Evolutionary conservation across 1,140 invertebrate genomes (phyloP), one percentile per base, ranked within the genome.

Genomic region (Planococcus citri): DNA sequence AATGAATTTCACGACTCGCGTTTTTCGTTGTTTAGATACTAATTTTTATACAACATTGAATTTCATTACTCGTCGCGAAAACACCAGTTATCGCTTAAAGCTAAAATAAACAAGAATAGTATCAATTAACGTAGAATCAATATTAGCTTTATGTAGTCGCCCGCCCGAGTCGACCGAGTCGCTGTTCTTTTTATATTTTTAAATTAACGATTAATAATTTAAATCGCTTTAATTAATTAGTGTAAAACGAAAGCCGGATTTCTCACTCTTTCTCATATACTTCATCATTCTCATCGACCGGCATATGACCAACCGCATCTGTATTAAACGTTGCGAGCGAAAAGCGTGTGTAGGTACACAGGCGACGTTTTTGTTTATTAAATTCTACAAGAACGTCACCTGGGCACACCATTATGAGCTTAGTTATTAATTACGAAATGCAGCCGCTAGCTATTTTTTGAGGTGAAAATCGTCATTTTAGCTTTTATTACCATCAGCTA

Each of bases 311-410:
- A n/a, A n/a, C n/a, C n/a, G 33, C 33, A 14, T 37, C 14, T 37
- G 33, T 37, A 37, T 37, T 37, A 37, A 37, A 37, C 33, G 33
- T n/a, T 60, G 57, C 6, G n/a, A 60, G 4, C 8, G 57, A 60
- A 60, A 60, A 20, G n/a, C n/a, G n/a, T n/a, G n/a, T n/a, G n/a
- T n/a, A n/a, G n/a, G n/a, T n/a, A n/a, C 20, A 60, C 6, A 20
- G 17, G 57, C 17, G 57, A 6, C n/a, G 57, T 60, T 60, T 60
- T 60, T 60, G 57, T 22, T 60, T 60, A 60, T 60, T 60, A 60
- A 60, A 60, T 60, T 60, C 57, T 20, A 6, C 6, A 60, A 6
- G 33, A 60, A 60, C 57, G 57, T 60, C 57, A 60, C 57, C 57
- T 60, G 57, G 17, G 57, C 20, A 20, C 57, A 20, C 57, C 57